A percentile compares a stretch with the other conserved stretches of the same genome.
These are phyloP conservation scores for Tapera naevia DNA, from an alignment of 2,797 vertebrate genomes.

Conservation along the genomic window DNA sequence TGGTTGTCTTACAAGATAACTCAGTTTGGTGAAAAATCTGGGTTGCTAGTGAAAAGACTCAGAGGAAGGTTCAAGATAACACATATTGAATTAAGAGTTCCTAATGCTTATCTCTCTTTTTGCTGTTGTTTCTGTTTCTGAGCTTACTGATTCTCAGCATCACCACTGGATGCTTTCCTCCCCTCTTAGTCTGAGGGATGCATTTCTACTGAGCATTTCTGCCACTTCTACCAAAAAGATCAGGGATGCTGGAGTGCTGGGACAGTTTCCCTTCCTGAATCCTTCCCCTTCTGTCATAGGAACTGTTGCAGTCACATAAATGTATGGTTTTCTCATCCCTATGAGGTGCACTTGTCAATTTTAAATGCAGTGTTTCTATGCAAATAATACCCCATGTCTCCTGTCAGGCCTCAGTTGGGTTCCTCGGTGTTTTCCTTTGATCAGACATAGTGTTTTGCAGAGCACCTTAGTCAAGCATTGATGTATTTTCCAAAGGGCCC, in stretches of 20 bases:
- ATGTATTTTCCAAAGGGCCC: neutral
- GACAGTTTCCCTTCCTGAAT: neutral
- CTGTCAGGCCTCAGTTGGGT: neutral
- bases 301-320: neutral
- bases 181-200: fast-evolving
- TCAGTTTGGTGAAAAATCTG: neutral
- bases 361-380: neutral
- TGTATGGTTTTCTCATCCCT: neutral
- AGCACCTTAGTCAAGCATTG: neutral
- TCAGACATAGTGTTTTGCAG: neutral
- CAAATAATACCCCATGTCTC: neutral
- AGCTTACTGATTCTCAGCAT: neutral
- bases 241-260: neutral
- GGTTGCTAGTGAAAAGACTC: neutral
- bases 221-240: neutral
- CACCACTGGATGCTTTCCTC: neutral
- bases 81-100: neutral
- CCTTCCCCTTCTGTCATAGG: neutral
- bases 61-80: neutral
- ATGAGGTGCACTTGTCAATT: neutral
- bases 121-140: neutral
- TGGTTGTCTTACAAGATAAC: neutral
- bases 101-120: neutral
- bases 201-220: neutral
- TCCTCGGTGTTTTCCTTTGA: neutral